Evolutionary conservation across 30 jellyfish, hydroid and myxozoan genomes (phyloP).

Genomic region (Catostylus mosaicus): DNA sequence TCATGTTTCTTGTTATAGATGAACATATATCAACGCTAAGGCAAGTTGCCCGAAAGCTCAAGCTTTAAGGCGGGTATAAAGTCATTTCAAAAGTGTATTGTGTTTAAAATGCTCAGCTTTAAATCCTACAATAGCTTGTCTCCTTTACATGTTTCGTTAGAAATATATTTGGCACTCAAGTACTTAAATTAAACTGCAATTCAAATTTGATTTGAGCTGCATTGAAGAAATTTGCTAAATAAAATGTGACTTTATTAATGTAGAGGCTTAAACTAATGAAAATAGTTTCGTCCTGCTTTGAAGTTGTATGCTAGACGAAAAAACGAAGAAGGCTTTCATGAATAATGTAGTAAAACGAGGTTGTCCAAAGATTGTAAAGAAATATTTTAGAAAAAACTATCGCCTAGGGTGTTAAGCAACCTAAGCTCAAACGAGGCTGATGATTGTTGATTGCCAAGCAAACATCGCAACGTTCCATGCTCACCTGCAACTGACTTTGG

Average conservation of each 20-base stretch:
- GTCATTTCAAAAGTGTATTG: too few species aligned
- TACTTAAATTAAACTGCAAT: too few species aligned
- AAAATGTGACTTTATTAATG: too few species aligned
- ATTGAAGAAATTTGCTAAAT: too few species aligned
- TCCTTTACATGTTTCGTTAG: neutral
- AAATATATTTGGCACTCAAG: too few species aligned
- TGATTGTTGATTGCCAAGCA: neutral
- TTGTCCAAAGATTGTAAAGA: slow-evolving; percentile 21
- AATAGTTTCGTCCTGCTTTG: too few species aligned
- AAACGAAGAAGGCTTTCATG: neutral
- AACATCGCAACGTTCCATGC: slow-evolving; percentile 54
- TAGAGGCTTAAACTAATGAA: too few species aligned
- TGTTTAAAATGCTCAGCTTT: too few species aligned
- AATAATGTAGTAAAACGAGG: neutral
- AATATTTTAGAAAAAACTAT: neutral
- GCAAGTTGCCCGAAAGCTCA: neutral
- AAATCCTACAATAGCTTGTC: too few species aligned
- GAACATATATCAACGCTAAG: neutral
- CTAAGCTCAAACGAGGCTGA: neutral
- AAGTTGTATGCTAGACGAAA: too few species aligned
- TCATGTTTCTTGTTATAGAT: neutral
- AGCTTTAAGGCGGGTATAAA: too few species aligned
- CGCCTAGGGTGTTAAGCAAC: neutral
- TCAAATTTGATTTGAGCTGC: too few species aligned
- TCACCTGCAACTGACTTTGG: slow-evolving; percentile 25